Conservation (phyloP, 2,113 vertebrate species). For the Peromyscus maniculatus region DNA sequence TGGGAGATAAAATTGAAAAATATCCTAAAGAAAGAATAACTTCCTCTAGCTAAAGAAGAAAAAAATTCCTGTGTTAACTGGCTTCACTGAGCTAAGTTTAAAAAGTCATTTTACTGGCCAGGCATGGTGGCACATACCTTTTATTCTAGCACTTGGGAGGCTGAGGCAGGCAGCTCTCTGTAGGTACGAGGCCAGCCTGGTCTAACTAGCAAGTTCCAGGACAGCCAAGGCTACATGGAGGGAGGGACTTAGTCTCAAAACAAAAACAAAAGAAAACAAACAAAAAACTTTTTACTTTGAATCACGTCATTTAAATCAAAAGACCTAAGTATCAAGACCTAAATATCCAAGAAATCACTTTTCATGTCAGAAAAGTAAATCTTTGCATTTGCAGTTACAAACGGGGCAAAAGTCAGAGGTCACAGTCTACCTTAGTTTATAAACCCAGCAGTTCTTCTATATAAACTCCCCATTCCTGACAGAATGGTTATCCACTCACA, state of each 20-base stretch:
- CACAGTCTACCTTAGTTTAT: conserved; percentile 20
- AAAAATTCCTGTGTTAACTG: conserved; percentile 18
- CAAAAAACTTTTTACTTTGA: conserved; percentile 40
- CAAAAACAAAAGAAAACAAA: not conserved
- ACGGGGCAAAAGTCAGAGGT: conserved; percentile 29
- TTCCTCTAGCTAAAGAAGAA: conserved; percentile 10
- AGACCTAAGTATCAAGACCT: conserved; percentile 5
- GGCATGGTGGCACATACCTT: not conserved
- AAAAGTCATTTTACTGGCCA: not conserved
- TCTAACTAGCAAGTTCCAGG: not conserved
- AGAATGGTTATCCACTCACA: not conserved
- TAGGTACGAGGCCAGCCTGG: not conserved
- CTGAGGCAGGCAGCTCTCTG: not conserved
- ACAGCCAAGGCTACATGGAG: not conserved
- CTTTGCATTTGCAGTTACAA: conserved; percentile 24
- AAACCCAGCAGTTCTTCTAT: conserved; percentile 9
- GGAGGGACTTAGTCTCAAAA: not conserved
- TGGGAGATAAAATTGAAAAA: conserved; percentile 37
- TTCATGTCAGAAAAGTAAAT: conserved; percentile 16
- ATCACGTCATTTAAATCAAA: conserved; percentile 40
- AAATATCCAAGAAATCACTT: conserved; percentile 31
- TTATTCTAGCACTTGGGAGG: not conserved
- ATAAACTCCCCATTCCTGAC: not conserved
- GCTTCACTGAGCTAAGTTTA: conserved; percentile 17
- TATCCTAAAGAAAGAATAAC: conserved; percentile 24